phyloP scores from a whole-genome alignment of 2,797 vertebrate species.

The Diglossa cyanea region DNA sequence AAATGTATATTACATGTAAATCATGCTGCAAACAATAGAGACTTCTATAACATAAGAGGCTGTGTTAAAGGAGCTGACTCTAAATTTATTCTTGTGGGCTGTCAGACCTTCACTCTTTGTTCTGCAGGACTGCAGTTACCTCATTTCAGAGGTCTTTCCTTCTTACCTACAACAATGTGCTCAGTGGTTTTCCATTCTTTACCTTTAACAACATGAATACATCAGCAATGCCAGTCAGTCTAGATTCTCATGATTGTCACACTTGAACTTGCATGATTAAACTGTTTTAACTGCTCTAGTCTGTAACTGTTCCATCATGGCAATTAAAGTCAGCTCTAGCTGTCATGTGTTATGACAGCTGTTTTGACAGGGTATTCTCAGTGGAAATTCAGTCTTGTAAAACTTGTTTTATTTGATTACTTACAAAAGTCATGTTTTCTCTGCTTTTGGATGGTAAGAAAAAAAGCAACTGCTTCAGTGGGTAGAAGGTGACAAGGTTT shows the following conservation, averaged over 20 bases:
- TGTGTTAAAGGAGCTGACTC: not conserved
- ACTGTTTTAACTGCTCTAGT: not conserved
- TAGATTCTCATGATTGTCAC: not conserved
- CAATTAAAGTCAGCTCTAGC: conserved; percentile 22
- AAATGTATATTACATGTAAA: not conserved
- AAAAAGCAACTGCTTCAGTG: not conserved
- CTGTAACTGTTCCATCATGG: not conserved
- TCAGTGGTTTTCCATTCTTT: not conserved
- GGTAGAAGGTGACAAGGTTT: not conserved
- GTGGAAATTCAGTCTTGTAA: not conserved
- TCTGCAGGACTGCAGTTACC: not conserved
- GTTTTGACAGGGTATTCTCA: conserved; percentile 13
- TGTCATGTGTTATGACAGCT: conserved; percentile 15
- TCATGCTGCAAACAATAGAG: not conserved
- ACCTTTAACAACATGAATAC: not conserved
- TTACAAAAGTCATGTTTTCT: not conserved
- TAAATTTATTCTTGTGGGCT: not conserved
- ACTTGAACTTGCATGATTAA: not conserved
- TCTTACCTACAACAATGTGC: not conserved
- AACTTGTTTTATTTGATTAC: not conserved
- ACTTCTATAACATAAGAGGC: not conserved
- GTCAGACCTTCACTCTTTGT: not conserved
- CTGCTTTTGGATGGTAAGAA: not conserved
- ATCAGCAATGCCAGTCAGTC: not conserved
- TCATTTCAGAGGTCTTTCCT: not conserved